phyloP scores from a whole-genome alignment of 53 echinoderm and acorn worm genomes.

The Actinopyga echinites region DNA sequence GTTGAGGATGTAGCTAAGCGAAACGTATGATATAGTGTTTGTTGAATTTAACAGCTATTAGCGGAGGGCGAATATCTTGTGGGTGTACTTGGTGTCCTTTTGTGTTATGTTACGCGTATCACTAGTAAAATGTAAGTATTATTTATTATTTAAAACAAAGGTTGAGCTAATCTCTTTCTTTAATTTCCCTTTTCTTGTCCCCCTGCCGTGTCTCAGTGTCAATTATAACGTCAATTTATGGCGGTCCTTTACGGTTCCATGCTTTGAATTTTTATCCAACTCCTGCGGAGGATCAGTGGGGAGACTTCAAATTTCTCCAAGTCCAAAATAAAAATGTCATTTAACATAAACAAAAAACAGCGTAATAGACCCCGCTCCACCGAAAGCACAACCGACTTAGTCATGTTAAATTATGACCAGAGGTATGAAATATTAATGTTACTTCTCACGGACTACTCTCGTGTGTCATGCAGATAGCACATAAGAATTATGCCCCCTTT shows the following conservation, averaged over 20 bases:
- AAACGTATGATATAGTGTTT: slow-evolving; percentile 21
- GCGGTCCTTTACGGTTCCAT: slow-evolving; percentile 4
- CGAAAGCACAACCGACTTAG: slow-evolving; percentile 21
- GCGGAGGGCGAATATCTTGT: not conserved
- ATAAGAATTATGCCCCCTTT: slow-evolving; percentile 18
- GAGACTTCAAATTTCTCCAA: slow-evolving; percentile 32
- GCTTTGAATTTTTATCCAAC: too few relatives aligned
- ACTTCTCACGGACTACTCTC: not conserved
- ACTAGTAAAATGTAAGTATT: slow-evolving; percentile 20
- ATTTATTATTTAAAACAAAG: slow-evolving; percentile 23
- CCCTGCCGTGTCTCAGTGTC: slow-evolving; percentile 19
- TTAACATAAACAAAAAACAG: slow-evolving; percentile 14
- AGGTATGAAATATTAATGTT: slow-evolving; percentile 19
- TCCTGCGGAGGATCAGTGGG: too few relatives aligned
- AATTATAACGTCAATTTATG: slow-evolving; percentile 29
- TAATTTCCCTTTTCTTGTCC: not conserved
- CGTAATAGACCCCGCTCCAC: not conserved
- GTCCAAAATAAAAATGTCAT: slow-evolving; percentile 28
- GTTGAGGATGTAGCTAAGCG: not conserved
- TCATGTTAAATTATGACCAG: slow-evolving; percentile 29
- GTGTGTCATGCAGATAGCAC: slow-evolving; percentile 27
- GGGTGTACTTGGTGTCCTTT: not conserved
- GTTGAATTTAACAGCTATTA: slow-evolving; percentile 35
- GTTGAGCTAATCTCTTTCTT: not conserved
- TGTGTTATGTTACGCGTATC: not conserved